phyloP scores from a whole-genome alignment of 1,140 invertebrate species.

The Steinernema feltiae region DNA sequence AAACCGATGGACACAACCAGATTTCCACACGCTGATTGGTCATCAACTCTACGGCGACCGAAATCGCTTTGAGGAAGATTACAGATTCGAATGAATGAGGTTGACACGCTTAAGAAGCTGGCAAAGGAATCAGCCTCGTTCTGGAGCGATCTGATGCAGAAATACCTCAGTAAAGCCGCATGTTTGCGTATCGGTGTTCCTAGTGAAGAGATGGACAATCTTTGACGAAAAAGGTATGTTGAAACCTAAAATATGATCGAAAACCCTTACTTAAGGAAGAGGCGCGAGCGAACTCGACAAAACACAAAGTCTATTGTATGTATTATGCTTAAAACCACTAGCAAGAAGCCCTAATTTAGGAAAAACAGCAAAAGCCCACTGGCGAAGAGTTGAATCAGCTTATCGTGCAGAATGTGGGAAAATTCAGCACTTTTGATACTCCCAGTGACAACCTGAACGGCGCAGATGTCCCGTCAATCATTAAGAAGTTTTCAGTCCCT shows the following conservation, averaged over 20 bases:
- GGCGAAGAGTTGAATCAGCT: constrained; percentile 41
- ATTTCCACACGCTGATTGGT: constrained; percentile 71
- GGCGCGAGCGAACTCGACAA: constrained; percentile 66
- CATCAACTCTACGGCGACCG: constrained; percentile 75
- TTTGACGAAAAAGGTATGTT: constrained; percentile 62
- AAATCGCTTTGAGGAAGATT: constrained; percentile 67
- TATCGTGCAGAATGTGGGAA: constrained; percentile 67
- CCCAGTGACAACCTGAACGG: constrained; percentile 64
- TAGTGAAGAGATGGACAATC: constrained; percentile 49
- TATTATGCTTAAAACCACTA: constrained; percentile 67
- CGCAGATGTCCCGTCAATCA: constrained; percentile 65
- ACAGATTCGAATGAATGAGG: constrained; percentile 69
- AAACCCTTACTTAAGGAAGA: constrained; percentile 58
- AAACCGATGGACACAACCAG: constrained; percentile 71
- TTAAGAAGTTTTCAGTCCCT: constrained; percentile 63
- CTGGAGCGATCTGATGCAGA: constrained; percentile 70
- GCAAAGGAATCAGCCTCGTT: constrained; percentile 65
- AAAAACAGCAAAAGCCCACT: constrained; percentile 28
- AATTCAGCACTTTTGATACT: constrained; percentile 68
- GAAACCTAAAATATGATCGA: constrained; percentile 65
- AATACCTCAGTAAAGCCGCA: constrained; percentile 66
- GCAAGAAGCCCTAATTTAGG: constrained; percentile 63
- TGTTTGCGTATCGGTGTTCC: constrained; percentile 61
- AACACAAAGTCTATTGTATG: constrained; percentile 65
- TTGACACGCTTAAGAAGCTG: constrained; percentile 66